These are phyloP conservation scores for Neodontobutis hainanensis DNA, from an alignment of 2,113 vertebrate genomes.

Conservation along the genomic window DNA sequence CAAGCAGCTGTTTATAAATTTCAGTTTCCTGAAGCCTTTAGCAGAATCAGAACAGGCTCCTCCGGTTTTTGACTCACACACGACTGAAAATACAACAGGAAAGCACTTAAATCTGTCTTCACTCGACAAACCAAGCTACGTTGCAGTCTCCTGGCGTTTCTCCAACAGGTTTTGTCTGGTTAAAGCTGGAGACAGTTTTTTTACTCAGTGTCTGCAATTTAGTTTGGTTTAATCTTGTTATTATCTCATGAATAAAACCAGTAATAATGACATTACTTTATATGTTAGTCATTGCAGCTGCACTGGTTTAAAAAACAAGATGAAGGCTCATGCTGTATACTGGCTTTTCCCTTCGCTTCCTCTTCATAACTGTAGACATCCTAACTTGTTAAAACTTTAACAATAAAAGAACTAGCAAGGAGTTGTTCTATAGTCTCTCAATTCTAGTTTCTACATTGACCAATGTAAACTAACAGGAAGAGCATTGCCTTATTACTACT, in stretches of 20 bases:
- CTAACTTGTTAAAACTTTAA: too few species aligned
- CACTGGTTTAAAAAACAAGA: too few species aligned
- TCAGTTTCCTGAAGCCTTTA: not conserved
- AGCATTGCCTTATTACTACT: too few species aligned
- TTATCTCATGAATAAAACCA: not conserved
- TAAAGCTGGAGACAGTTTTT: not conserved
- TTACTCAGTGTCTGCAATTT: not conserved
- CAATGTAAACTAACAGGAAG: too few species aligned
- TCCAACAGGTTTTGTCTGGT: not conserved
- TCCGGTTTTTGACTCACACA: constrained; percentile 1
- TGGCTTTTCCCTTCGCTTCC: too few species aligned
- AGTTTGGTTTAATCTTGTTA: not conserved
- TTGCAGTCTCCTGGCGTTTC: not conserved
- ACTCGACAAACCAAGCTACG: not conserved
- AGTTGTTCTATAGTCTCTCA: too few species aligned
- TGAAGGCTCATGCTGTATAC: too few species aligned
- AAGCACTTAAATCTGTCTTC: not conserved
- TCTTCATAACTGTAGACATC: too few species aligned
- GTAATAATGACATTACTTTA: not conserved
- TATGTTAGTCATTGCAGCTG: too few species aligned
- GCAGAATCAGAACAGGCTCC: not conserved
- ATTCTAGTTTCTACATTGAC: too few species aligned
- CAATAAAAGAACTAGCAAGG: too few species aligned
- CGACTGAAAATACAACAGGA: not conserved
- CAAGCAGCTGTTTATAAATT: constrained; percentile 1